Base-by-base conservation (phyloP, 2,113 vertebrate genomes). In the Eulacestoma nigropectus region DNA sequence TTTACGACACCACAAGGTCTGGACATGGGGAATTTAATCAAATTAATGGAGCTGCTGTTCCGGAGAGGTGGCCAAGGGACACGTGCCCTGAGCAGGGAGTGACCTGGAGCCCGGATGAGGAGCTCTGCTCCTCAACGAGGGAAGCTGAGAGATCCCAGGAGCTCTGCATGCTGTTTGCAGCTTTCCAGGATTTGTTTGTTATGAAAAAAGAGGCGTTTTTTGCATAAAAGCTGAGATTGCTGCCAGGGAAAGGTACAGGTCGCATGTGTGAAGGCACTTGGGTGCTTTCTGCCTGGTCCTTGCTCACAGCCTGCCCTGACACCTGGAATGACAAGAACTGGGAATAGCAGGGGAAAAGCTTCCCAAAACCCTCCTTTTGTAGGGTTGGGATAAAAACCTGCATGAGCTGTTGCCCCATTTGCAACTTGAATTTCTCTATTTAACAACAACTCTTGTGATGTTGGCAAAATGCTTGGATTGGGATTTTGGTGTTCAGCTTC, bases 401-500 rank as follows among this genome's bases (percentile, higher is more conserved):
- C 7, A 1, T 0, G 6, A 87, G 52, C 17, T 84, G 70, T 70
- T 23, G 19, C 7, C 35, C 30, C 5, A 0, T 37, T 37, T 42
- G 6, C 76, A 77, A 19, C 13, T 16, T 30, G 50, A 87, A 60
- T 25, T 62, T 75, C 42, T 68, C 11, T 44, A 0, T 39, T 59
- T 22, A 33, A 47, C 32, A 42, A 6, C n/a, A 62, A 32, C 14
- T 10, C 46, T 35, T 17, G 65, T 6, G 13, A 6, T 2, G 30
- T 0, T 16, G 39, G 16, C 4, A 44, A 42, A 82, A 20, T 1
- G 0, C 9, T 59, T 16, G 62, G 19, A 4, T 21, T 14, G 32
- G 52, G 57, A 20, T 42, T 20, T n/a, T 23, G 57, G 16, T 6
- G 29, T 46, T 80, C 42, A 39, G 8, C 17, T 60, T 60, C 53